A percentile compares a stretch with the other conserved stretches of the same genome.
Evolutionary conservation across 2,888 invertebrate species (phyloP).

Genomic region (Parelbella ahira): DNA sequence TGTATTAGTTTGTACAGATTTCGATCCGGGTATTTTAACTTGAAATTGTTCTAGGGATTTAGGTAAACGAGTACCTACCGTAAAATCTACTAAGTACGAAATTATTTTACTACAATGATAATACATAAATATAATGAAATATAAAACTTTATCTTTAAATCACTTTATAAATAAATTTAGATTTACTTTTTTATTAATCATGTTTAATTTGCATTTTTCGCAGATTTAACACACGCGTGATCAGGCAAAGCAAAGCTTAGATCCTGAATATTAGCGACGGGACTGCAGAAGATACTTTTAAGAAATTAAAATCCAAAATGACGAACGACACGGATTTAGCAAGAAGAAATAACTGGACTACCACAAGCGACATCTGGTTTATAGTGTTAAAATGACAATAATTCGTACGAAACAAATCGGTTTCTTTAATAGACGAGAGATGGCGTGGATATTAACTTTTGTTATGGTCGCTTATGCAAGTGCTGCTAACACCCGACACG

Average conservation of each 20-base stretch:
- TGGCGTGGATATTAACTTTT: conserved; percentile 52
- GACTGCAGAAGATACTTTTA: too few species aligned
- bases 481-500: conserved; percentile 44
- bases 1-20: too few species aligned
- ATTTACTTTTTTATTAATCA: too few species aligned
- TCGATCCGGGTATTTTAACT: too few species aligned
- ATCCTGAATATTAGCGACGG: neutral
- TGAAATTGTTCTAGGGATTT: too few species aligned
- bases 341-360: conserved; percentile 1
- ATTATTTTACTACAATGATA: too few species aligned
- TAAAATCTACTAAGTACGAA: too few species aligned
- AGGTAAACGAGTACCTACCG: too few species aligned
- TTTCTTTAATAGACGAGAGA: conserved; percentile 38
- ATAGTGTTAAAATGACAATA: conserved; percentile 38
- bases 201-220: neutral
- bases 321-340: neutral
- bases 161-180: too few species aligned
- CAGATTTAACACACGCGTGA: conserved; percentile 16
- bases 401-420: conserved; percentile 30
- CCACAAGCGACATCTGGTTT: conserved; percentile 38
- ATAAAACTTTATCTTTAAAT: too few species aligned
- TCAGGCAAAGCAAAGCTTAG: neutral
- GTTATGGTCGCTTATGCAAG: conserved; percentile 35
- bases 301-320: conserved; percentile 1
- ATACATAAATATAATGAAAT: too few species aligned